Percentiles rank a stretch among this genome's conserved stretches.
These are phyloP conservation scores for Chaetodon auriga DNA, from an alignment of 2,113 vertebrate species.

Conservation along the genomic window DNA sequence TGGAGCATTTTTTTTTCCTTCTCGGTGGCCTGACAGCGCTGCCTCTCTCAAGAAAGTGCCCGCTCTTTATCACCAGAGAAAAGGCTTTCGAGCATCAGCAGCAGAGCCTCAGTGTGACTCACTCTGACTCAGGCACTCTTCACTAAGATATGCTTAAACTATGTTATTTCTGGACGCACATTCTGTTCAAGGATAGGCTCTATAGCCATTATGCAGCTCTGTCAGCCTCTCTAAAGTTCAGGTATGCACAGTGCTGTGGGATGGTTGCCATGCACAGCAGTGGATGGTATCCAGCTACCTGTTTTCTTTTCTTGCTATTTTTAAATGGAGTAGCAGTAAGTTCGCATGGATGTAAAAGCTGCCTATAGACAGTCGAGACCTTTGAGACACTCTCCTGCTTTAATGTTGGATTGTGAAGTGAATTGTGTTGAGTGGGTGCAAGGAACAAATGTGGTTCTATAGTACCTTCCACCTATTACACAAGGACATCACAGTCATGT, in stretches of 20 bases:
- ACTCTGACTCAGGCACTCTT: slow-evolving; percentile 43
- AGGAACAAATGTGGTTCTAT: neutral
- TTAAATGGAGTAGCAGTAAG: neutral
- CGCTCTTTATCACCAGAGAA: slow-evolving; percentile 56
- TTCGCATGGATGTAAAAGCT: neutral
- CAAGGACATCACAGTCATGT: neutral
- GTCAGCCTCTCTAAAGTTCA: slow-evolving; percentile 3
- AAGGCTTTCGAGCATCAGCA: slow-evolving; percentile 32
- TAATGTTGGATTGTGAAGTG: neutral
- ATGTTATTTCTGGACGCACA: slow-evolving; percentile 25
- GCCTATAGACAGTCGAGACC: neutral
- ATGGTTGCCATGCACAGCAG: neutral
- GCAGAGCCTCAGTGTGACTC: slow-evolving; percentile 16
- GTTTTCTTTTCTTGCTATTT: neutral
- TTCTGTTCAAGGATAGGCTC: slow-evolving; percentile 26
- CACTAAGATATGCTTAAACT: slow-evolving; percentile 9
- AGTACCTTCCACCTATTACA: neutral
- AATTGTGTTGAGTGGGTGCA: neutral
- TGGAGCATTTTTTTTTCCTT: slow-evolving; percentile 14
- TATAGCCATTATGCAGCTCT: slow-evolving; percentile 22
- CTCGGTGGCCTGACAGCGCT: slow-evolving; percentile 29
- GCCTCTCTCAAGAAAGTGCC: slow-evolving; percentile 47
- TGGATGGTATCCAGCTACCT: neutral
- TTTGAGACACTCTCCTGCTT: neutral
- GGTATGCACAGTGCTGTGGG: neutral